Base-by-base conservation (phyloP, 2,113 vertebrate species). In the Nibea albiflora region DNA sequence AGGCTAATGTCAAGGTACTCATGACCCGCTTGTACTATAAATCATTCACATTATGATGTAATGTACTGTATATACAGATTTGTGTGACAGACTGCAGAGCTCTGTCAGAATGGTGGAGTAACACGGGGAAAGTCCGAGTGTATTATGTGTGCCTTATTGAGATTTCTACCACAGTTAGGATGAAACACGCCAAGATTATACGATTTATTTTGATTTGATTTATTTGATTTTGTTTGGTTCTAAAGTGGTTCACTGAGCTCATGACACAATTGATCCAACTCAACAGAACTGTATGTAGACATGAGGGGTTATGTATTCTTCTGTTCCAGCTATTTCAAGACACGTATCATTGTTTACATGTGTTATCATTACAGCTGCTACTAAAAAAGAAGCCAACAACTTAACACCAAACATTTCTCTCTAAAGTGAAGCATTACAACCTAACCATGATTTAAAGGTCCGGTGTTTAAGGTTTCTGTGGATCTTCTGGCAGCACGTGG, bases 141-240 rank as follows among this genome's bases (percentile, higher is more conserved):
- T 28, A 61, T 68, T 49, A 79, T 66, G 88, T 81, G 93, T 93
- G 92, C 92, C 93, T 93, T 94, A 91, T 39, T 79, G 58, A 89
- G 73, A 89, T 92, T 92, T 90, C 74, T 81, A 87, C 73, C 53
- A 78, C 75, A 70, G 46, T 49, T 57, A 39, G 56, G 63, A 83
- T 69, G 52, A 84, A 82, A 77, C 44, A 73, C 7, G 78, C 88
- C 83, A 89, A 88, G 80, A 75, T 78, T 76, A 10, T 68, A 75
- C 15, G 12, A 63, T 67, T 56, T 47, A 19, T 31, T 74, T 78
- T 50, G 6, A 46, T 53, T 86, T 85, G n/a, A n/a, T n/a, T n/a
- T n/a, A n/a, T 74, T 78, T 50, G 6, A 46, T 53, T 86, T 85
- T 20, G 61, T 78, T 71, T 50, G 60, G 31, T 70, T 63, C 4